Evolutionary conservation across 2,113 vertebrate species (phyloP).

Genomic region (Salvator merianae): DNA sequence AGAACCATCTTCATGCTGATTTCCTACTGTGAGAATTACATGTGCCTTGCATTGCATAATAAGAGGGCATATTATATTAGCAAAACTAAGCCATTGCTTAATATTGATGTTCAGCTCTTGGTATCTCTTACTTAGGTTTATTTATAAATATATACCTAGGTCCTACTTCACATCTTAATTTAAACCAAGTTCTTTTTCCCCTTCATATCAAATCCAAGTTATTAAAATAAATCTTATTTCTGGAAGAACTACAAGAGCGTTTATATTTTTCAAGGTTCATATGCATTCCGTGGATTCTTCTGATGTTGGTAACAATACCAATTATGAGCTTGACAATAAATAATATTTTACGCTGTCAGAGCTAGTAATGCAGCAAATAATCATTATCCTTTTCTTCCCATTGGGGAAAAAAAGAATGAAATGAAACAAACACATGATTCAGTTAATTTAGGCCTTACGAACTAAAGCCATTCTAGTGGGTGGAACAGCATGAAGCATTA

Average conservation of each 20-base stretch:
- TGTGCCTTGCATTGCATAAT: background rate
- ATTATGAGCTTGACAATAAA: constrained; percentile 12
- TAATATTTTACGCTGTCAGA: constrained; percentile 7
- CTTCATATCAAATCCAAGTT: background rate
- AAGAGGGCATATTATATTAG: background rate
- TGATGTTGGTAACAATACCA: constrained; percentile 6
- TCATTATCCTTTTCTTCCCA: constrained; percentile 12
- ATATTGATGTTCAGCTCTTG: background rate
- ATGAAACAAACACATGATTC: constrained; percentile 2
- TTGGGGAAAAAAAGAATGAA: background rate
- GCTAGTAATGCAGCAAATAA: constrained; percentile 8
- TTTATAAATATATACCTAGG: background rate
- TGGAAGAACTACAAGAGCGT: background rate
- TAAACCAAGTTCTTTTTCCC: background rate
- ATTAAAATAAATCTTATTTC: background rate
- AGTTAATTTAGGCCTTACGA: constrained; percentile 19
- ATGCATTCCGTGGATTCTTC: background rate
- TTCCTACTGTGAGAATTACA: background rate
- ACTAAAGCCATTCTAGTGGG: constrained; percentile 4
- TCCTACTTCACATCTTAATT: background rate
- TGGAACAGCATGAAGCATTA: background rate
- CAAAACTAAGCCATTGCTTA: background rate
- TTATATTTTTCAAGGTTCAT: background rate
- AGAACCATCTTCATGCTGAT: background rate
- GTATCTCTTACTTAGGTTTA: background rate